A percentile compares a stretch with the other conserved stretches of the same genome.
Evolutionary conservation across 2,888 invertebrate species (phyloP).

Genomic region (Aelia acuminata): DNA sequence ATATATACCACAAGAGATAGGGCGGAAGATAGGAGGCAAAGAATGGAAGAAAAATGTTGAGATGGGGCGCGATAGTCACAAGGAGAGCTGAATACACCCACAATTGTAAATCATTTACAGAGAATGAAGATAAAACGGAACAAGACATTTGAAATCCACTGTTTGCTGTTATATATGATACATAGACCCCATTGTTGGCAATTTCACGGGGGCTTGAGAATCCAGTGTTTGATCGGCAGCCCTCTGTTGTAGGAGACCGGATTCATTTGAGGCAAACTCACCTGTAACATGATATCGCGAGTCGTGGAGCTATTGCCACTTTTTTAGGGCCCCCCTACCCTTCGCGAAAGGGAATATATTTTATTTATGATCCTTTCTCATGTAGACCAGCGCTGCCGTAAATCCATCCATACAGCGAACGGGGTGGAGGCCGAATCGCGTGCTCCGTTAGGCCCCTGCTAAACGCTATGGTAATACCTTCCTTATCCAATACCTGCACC

Average conservation of each 20-base stretch:
- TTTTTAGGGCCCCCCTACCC: neutral
- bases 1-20: conserved; percentile 44
- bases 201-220: neutral
- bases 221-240: neutral
- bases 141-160: neutral
- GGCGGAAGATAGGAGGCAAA: neutral
- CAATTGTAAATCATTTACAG: conserved; percentile 32
- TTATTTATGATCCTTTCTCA: conserved; percentile 17
- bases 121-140: conserved; percentile 40
- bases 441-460: neutral
- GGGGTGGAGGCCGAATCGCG: neutral
- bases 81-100: conserved; percentile 2
- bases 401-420: neutral
- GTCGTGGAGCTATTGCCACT: neutral
- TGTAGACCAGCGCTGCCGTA: neutral
- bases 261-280: conserved; percentile 15
- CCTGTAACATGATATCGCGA: conserved; percentile 15
- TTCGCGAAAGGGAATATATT: conserved; percentile 9
- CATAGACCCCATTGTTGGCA: neutral
- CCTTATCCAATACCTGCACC: conserved; percentile 38
- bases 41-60: conserved; percentile 30
- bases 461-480: conserved; percentile 25
- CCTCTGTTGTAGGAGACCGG: neutral
- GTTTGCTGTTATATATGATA: neutral
- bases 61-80: conserved; percentile 8